phyloP scores from a whole-genome alignment of 2,113 vertebrate species.

The Ahaetulla prasina region DNA sequence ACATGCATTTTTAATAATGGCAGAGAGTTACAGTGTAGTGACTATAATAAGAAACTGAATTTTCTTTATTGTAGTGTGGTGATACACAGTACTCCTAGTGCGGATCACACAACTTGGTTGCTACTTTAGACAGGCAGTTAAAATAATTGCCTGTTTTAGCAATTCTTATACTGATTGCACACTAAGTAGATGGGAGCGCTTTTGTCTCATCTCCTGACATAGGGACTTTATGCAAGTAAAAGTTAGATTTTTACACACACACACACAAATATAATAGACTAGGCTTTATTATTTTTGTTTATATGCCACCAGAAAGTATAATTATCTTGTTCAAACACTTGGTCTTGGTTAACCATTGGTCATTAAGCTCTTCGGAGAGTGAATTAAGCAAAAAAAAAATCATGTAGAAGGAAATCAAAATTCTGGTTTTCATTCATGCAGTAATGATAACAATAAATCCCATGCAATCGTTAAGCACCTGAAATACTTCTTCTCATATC shows the following conservation, averaged over 20 bases:
- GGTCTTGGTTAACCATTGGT: background rate
- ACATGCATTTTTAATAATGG: conserved; percentile 12
- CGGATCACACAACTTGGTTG: conserved; percentile 47
- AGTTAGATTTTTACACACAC: background rate
- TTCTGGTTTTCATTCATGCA: conserved; percentile 33
- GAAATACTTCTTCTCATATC: background rate
- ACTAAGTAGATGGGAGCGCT: conserved; percentile 33
- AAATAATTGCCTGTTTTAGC: conserved; percentile 58
- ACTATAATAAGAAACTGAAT: conserved; percentile 41
- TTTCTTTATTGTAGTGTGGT: conserved; percentile 48
- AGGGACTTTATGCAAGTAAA: conserved; percentile 46
- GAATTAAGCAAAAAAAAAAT: background rate
- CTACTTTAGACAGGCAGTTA: conserved; percentile 60
- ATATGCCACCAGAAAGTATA: conserved; percentile 44
- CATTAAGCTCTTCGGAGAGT: conserved; percentile 22
- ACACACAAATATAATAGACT: background rate
- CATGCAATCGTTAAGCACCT: background rate
- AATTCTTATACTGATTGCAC: conserved; percentile 46
- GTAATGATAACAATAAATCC: background rate
- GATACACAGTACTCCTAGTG: conserved; percentile 25
- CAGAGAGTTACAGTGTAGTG: conserved; percentile 18
- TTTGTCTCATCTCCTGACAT: conserved; percentile 55
- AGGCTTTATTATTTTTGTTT: conserved; percentile 57
- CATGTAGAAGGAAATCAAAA: background rate
- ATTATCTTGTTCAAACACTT: conserved; percentile 44